Percentiles rank a stretch among this genome's conserved stretches.
phyloP scores from a whole-genome alignment of 2,797 vertebrate genomes.

The Poeciliopsis turneri region DNA sequence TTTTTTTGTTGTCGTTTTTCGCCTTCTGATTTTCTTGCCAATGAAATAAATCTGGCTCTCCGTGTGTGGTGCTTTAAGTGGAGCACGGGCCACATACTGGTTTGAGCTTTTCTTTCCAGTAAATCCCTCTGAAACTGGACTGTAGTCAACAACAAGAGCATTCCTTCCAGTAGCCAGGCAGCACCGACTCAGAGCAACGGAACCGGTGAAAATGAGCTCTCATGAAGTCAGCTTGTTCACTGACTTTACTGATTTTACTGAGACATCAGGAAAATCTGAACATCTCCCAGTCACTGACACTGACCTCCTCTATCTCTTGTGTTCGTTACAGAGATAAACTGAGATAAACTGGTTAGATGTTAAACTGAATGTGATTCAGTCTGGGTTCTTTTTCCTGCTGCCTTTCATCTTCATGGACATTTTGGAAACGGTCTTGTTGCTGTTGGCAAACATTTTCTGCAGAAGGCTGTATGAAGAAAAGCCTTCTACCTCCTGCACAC shows the following conservation, averaged over 20 bases:
- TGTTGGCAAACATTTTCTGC: conserved; percentile 33
- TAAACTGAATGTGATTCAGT: not conserved
- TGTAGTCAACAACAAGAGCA: conserved; percentile 51
- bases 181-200: conserved; percentile 25
- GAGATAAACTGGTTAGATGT: too few relatives aligned
- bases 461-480: conserved; percentile 1
- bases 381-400: not conserved
- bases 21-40: conserved; percentile 11
- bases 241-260: not conserved
- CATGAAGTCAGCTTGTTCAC: conserved; percentile 27
- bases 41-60: conserved; percentile 24
- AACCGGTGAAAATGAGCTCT: conserved; percentile 23
- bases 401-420: conserved; percentile 11
- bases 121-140: conserved; percentile 45
- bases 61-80: conserved; percentile 13
- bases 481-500: not conserved
- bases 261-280: conserved; percentile 34
- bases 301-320: not conserved
- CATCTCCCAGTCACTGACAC: not conserved
- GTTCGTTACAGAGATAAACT: not conserved
- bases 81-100: conserved; percentile 18
- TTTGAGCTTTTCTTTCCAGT: conserved; percentile 37
- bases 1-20: not conserved
- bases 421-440: conserved; percentile 27
- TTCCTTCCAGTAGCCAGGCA: conserved; percentile 48